These are phyloP conservation scores for Drosophila gunungcola DNA, from an alignment of 1,140 invertebrate genomes.

Conservation along the genomic window DNA sequence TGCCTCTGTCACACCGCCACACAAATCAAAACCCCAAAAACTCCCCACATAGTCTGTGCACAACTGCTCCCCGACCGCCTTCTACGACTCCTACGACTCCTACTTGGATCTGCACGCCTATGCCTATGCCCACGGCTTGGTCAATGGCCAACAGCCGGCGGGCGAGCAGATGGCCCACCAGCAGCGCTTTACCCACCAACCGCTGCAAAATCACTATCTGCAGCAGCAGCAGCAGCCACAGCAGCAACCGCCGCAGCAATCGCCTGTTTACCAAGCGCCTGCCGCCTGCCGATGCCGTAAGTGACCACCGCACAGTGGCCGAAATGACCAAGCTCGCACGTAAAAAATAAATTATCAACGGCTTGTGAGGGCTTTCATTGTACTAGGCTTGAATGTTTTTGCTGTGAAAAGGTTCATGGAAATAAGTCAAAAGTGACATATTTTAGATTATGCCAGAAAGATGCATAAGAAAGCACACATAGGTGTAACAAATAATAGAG, in stretches of 20 bases:
- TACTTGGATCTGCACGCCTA: slow-evolving; percentile 74
- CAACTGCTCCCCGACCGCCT: slow-evolving; percentile 55
- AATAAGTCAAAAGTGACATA: no score
- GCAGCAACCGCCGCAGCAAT: slow-evolving; percentile 40
- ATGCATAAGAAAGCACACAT: no score
- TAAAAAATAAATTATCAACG: no score
- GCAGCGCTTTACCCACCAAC: slow-evolving; percentile 40
- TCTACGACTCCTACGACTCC: slow-evolving; percentile 57
- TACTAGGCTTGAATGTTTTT: no score
- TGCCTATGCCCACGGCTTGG: slow-evolving; percentile 56
- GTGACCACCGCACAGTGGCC: slow-evolving; percentile 31
- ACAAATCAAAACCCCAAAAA: slow-evolving; percentile 15
- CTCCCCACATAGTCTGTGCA: slow-evolving; percentile 55
- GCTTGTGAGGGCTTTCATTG: no score
- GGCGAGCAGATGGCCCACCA: slow-evolving; percentile 38
- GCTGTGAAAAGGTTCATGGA: no score
- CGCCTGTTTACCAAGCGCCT: slow-evolving; percentile 65
- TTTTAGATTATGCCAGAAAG: no score
- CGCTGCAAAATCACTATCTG: slow-evolving; percentile 27
- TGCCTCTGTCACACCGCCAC: slow-evolving; percentile 42
- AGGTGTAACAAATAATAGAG: no score
- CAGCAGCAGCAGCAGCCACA: slow-evolving; percentile 50
- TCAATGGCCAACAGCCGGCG: slow-evolving; percentile 40
- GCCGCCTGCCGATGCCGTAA: slow-evolving; percentile 72
- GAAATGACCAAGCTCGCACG: no score